Evolutionary conservation across 2,113 vertebrate species (phyloP).

Genomic region (Spea bombifrons): DNA sequence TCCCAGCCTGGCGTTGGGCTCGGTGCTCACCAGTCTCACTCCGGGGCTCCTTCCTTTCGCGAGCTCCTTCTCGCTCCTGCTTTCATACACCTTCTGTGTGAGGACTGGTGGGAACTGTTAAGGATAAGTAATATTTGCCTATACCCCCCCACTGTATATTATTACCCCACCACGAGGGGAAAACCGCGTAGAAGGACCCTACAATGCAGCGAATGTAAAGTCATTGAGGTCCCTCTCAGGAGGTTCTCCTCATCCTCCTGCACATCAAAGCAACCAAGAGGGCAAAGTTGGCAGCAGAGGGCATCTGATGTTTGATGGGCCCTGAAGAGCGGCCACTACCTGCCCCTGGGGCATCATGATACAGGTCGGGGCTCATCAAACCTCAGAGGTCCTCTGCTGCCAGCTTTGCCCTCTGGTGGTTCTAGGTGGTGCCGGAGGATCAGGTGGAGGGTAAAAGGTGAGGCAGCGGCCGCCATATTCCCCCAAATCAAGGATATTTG

Average conservation of each 20-base stretch:
- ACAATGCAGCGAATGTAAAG: background rate
- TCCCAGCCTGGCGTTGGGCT: constrained; percentile 29
- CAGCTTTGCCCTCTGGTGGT: background rate
- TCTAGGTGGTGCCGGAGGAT: background rate
- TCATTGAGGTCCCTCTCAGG: no score
- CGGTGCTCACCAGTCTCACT: constrained; percentile 52
- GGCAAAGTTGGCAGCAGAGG: background rate
- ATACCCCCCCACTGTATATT: background rate
- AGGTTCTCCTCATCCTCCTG: no score
- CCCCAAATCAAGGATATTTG: constrained; percentile 82
- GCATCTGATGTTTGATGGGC: background rate
- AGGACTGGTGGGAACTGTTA: constrained; percentile 72
- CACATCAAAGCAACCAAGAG: no score
- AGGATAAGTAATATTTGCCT: constrained; percentile 51
- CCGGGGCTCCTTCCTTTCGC: constrained; percentile 53
- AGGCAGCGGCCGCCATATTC: background rate
- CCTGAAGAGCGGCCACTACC: background rate
- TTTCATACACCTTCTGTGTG: constrained; percentile 55
- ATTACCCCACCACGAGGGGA: background rate
- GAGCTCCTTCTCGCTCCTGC: constrained; percentile 53
- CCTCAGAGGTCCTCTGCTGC: background rate
- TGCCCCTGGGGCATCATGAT: background rate
- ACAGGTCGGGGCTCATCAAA: no score
- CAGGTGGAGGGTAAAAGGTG: background rate
- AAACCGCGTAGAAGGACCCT: background rate